Evolutionary conservation across 92 coral and sea anemone species (phyloP), one percentile per base, ranked within the genome.

Genomic region (Meandrina meandrites): DNA sequence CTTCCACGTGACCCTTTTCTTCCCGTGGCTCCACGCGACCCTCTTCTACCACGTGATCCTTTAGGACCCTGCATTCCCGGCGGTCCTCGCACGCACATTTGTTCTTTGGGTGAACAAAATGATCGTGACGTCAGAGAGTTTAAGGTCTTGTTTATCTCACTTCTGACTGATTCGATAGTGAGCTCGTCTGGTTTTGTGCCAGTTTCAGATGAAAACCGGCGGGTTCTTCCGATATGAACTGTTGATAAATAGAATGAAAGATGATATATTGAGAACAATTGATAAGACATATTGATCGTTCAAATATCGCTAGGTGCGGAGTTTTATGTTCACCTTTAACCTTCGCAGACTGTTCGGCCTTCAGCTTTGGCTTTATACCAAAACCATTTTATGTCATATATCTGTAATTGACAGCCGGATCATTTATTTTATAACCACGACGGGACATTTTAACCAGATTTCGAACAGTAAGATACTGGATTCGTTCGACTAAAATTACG

Each of bases 121-220:
- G 83, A 75, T 54, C 32, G 67, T 8, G 84, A 64, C 36, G 48
- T 62, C 42, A 86, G 64, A 67, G 51, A 78, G 53, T 35, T 28
- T n/a, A 86, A 24, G 3, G 84, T 78, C 37, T 86, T 86, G 89
- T 86, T 86, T 14, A 86, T 86, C 50, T 86, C 89, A 5, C n/a
- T 50, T 78, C 78, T 86, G 50, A 86, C 78, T 30, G 79, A 17
- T 1, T 48, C 89, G 19, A 86, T n/a, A 18, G 66, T 27, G 48
- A 86, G 48, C 60, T 40, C 30, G n/a, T 84, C 17, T 24, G 89
- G 62, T 47, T 64, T 47, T 18, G 27, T 22, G 48, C 54, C 19
- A 47, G 64, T 35, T 34, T 53, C 45, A 13, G 30, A 19, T 53
- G 28, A 35, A 19, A 50, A 48, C 30, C 89, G 84, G 16, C 71